Evolutionary conservation across 2,888 invertebrate species (phyloP).

Genomic region (Spialia ferax): DNA sequence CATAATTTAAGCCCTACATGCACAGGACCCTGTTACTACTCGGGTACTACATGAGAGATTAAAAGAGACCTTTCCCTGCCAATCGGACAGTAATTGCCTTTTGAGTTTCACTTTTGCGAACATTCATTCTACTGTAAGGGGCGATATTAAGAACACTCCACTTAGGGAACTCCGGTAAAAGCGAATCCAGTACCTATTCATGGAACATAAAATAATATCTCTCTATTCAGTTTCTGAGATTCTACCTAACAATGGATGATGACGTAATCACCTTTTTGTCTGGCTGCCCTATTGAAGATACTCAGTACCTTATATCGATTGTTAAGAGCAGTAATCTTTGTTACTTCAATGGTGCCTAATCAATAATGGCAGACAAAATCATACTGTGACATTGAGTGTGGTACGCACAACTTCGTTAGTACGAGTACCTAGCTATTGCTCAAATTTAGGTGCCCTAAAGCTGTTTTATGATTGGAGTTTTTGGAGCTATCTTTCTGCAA

Average conservation of each 20-base stretch:
- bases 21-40: background rate
- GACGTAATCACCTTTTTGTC: conserved; percentile 46
- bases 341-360: conserved; percentile 17
- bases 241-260: conserved; percentile 46
- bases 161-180: conserved; percentile 29
- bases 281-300: conserved; percentile 44
- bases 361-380: background rate
- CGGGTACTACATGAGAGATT: background rate
- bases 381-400: background rate
- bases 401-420: too few relatives aligned
- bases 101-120: conserved; percentile 32
- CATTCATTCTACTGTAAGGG: conserved; percentile 38
- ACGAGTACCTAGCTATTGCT: too few relatives aligned
- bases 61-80: background rate
- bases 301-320: conserved; percentile 50
- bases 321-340: conserved; percentile 14
- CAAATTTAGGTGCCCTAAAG: too few relatives aligned
- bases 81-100: conserved; percentile 31
- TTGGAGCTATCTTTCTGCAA: too few relatives aligned
- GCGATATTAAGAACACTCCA: conserved; percentile 36
- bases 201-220: conserved; percentile 40
- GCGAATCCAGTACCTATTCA: conserved; percentile 34
- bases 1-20: background rate
- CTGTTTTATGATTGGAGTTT: too few relatives aligned
- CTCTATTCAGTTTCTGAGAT: conserved; percentile 44